These are phyloP conservation scores for Phymorhynchus buccinoides DNA, from an alignment of 1,140 invertebrate species.

Conservation along the genomic window DNA sequence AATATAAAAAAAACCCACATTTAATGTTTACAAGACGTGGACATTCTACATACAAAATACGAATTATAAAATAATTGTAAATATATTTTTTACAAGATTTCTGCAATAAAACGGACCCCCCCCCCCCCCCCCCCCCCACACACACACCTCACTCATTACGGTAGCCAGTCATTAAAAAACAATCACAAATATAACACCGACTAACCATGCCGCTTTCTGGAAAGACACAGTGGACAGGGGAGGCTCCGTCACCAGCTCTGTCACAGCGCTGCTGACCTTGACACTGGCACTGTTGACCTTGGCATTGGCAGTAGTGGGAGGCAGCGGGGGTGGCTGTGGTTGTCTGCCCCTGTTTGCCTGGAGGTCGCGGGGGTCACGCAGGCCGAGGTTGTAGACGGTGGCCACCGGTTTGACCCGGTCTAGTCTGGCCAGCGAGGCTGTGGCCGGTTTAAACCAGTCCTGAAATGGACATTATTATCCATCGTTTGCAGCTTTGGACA, in stretches of 20 bases:
- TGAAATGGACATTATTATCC: conserved; percentile 48
- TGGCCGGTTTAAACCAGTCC: conserved; percentile 60
- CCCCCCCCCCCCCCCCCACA: too few species aligned
- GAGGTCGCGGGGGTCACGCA: conserved; percentile 51
- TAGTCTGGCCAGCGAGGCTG: conserved; percentile 52
- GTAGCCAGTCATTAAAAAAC: neutral
- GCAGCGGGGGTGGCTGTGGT: neutral
- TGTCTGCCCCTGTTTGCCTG: conserved; percentile 48
- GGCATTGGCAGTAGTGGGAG: too few species aligned
- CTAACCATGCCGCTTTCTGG: conserved; percentile 57
- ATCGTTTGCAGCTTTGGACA: too few species aligned
- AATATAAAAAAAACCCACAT: too few species aligned
- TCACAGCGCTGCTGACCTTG: conserved; percentile 38
- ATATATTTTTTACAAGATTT: too few species aligned
- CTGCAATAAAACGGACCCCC: too few species aligned
- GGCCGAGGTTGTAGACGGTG: conserved; percentile 60
- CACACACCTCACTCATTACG: too few species aligned
- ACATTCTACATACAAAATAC: too few species aligned
- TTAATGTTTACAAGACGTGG: too few species aligned
- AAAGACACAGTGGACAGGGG: conserved; percentile 45
- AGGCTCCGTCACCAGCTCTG: conserved; percentile 47
- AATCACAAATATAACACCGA: neutral
- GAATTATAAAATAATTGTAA: too few species aligned
- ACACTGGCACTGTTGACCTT: too few species aligned
- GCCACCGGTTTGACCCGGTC: conserved; percentile 54